Base-by-base conservation (phyloP, 1,140 invertebrate genomes). In the Drosophila leontia region DNA sequence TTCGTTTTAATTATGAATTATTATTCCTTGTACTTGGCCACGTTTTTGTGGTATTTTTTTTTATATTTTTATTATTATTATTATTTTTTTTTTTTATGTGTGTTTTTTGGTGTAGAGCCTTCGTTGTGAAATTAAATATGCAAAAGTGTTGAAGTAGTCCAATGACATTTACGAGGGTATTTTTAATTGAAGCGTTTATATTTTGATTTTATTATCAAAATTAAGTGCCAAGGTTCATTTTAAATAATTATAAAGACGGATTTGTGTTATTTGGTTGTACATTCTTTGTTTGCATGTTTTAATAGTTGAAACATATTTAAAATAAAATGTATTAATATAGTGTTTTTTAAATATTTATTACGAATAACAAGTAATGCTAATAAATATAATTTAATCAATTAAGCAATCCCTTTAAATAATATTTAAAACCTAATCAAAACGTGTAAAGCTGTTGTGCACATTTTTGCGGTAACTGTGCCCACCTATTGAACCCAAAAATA, bases 1-100 rank as follows among this genome's bases (percentile, higher is more conserved):
- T 68, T 61, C 42, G 45, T 72, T 80, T 82, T 75, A 86, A 86
- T 87, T 82, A 79, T 72, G 77, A 85, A 83, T 80, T 84, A 72
- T 44, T 47, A 62, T 47, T 61, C 60, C 45, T 12, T 41, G 53
- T 61, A 45, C 55, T 60, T 53, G 41, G 11, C 1, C 39, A 47
- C 37, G 44, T 32, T 48, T 42, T 64, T 19, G 39, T 58, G 39
- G 17, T 61, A 37, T 58, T 47, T 57, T 61, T 44, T 13, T 50
- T 26, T 26, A 26, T 26, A 29, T 29, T 29, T 29, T 29, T 29
- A 29, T 29, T 26, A 26, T 26, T 26, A 26, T 26, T 26, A 83
- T 79, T 84, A 72, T 48, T 53, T 55, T 47, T 61, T 53, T 41
- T 12, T 41, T 32, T 48, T 42, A 60, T 19, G 39, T 58, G 39